Evolutionary conservation across 2,113 vertebrate genomes (phyloP).

Genomic region (Canis aureus): DNA sequence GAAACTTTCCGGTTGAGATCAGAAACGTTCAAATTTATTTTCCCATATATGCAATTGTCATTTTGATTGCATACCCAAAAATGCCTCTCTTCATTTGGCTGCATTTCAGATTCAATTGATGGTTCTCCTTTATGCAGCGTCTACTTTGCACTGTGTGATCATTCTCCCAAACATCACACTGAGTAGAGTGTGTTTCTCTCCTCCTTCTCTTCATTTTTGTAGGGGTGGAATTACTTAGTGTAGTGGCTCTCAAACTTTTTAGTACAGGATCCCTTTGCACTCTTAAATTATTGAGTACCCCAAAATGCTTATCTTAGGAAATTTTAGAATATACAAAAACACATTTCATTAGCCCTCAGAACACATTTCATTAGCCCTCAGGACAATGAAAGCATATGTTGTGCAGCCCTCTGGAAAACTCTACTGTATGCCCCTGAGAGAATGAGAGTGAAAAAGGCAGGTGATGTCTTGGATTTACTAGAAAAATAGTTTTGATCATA

Average conservation of each 20-base stretch:
- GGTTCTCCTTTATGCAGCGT: conserved; percentile 42
- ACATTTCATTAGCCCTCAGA: not conserved
- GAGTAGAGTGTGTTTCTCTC: not conserved
- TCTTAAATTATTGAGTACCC: conserved; percentile 31
- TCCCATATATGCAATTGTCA: conserved; percentile 64
- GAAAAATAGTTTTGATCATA: conserved; percentile 40
- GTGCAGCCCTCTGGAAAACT: not conserved
- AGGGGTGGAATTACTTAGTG: conserved; percentile 14
- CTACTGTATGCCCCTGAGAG: not conserved
- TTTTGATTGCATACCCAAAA: conserved; percentile 61
- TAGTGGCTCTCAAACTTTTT: not conserved
- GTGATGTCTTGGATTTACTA: conserved; percentile 6
- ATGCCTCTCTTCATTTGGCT: conserved; percentile 65
- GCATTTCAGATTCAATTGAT: conserved; percentile 62
- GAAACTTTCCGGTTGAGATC: conserved; percentile 73
- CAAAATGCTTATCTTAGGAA: conserved; percentile 40
- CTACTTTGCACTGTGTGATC: not conserved
- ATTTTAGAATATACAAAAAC: conserved; percentile 21
- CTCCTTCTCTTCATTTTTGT: conserved; percentile 14
- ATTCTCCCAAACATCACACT: not conserved
- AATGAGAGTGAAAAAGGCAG: not conserved
- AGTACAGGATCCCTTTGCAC: not conserved
- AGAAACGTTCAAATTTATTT: conserved; percentile 74
- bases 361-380: not conserved
- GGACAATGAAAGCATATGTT: not conserved